A percentile compares a stretch with the other conserved stretches of the same genome.
These are phyloP conservation scores for Apostichopus japonicus DNA, from an alignment of 35 echinoderm and acorn worm genomes.

Conservation along the genomic window DNA sequence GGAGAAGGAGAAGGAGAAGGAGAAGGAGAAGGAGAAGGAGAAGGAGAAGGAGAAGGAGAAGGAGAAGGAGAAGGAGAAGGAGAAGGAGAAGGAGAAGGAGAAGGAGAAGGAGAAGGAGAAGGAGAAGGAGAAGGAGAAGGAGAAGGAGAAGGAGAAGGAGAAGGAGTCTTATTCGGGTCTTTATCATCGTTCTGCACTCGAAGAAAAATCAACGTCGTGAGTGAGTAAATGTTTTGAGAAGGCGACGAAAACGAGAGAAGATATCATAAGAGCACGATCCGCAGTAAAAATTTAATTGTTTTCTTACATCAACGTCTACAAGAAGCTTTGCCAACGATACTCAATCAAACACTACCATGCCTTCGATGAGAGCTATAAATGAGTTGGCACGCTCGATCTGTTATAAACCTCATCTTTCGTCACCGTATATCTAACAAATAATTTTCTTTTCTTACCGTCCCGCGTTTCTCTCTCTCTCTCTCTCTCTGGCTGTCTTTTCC, in stretches of 20 bases:
- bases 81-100: too few relatives aligned
- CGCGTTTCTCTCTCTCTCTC: not conserved
- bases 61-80: too few relatives aligned
- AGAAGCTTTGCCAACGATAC: constrained; percentile 20
- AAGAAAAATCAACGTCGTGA: constrained; percentile 5
- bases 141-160: not conserved
- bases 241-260: constrained; percentile 11
- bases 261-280: constrained; percentile 11
- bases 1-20: too few relatives aligned
- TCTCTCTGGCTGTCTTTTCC: not conserved
- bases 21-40: too few relatives aligned
- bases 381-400: constrained; percentile 24
- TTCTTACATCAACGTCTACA: constrained; percentile 1
- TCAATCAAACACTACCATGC: constrained; percentile 1
- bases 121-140: too few relatives aligned
- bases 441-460: not conserved
- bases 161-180: too few relatives aligned
- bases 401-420: constrained; percentile 22
- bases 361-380: constrained; percentile 8
- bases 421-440: not conserved
- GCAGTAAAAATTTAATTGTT: constrained; percentile 46
- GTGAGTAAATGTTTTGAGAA: constrained; percentile 54
- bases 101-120: too few relatives aligned
- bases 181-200: not conserved
- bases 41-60: too few relatives aligned